Evolutionary conservation across 2,888 invertebrate species (phyloP), one percentile per base, ranked within the genome.

Genomic region (Merodon equestris): DNA sequence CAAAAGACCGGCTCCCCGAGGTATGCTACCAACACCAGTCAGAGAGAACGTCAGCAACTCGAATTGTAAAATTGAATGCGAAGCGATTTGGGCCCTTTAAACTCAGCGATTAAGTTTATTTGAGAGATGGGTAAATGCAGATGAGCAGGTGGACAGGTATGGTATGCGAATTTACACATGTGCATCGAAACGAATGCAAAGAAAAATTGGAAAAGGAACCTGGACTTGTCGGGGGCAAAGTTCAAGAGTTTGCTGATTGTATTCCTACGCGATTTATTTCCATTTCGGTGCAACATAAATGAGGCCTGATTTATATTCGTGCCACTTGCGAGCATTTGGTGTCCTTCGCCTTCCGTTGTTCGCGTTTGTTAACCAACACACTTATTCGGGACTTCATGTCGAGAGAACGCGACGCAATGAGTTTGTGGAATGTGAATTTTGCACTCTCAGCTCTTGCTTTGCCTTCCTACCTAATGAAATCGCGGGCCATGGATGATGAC

Each of bases 401-500:
- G 14, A 19, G 18, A 27, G 14, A 10, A 44, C 9, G 34, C 19
- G 9, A 48, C 27, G 48, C 27, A 27, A 27, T 40, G 12, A 40
- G 3, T 40, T 3, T n/a, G 51, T 13, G 57, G 36, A 57, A 54
- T 64, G 64, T 18, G 27, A 57, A 51, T 40, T 51, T 53, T 67
- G 19, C 66, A 42, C 61, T 36, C 61, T 36, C 34, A 45, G 40
- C 51, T n/a, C n/a, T n/a, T n/a, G n/a, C n/a, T n/a, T n/a, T n/a
- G 54, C 67, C 50, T 74, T 50, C 53, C 61, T 48, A 42, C 56
- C 61, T 74, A 74, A 74, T 56, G 63, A 74, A 63, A 74, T 60
- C 53, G 61, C 48, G 60, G 63, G 74, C 68, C 68, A 53, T 57
- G 74, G 68, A 70, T 70, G 68, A 70, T 70, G 74, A 70, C 70